phyloP scores from a whole-genome alignment of 2,888 invertebrate species.

The Halocaridina rubra region DNA sequence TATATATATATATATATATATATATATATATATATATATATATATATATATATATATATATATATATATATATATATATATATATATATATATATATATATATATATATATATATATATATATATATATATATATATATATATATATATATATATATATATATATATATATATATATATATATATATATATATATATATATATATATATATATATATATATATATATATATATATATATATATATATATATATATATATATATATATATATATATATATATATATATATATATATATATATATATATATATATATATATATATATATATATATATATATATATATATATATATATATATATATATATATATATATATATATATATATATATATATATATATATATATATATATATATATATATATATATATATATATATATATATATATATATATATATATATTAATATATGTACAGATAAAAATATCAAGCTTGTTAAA shows the following conservation, averaged over 20 bases:
- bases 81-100: not conserved
- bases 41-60: not conserved
- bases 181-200: slow-evolving; percentile 7
- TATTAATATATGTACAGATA: slow-evolving; percentile 3
- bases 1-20: not conserved
- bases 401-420: slow-evolving; percentile 6
- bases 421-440: not conserved
- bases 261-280: no score
- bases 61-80: not conserved
- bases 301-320: slow-evolving; percentile 6
- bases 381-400: slow-evolving; percentile 16
- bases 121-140: not conserved
- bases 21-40: not conserved
- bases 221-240: slow-evolving; percentile 2
- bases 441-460: slow-evolving; percentile 10
- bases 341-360: slow-evolving; percentile 7
- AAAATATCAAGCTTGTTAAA: no score
- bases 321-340: slow-evolving; percentile 11
- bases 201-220: slow-evolving; percentile 16
- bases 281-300: no score
- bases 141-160: slow-evolving; percentile 6
- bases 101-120: not conserved
- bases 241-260: no score
- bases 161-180: slow-evolving; percentile 11
- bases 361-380: slow-evolving; percentile 13